phyloP scores from a whole-genome alignment of 2,113 vertebrate genomes.

The Psettodes erumei region DNA sequence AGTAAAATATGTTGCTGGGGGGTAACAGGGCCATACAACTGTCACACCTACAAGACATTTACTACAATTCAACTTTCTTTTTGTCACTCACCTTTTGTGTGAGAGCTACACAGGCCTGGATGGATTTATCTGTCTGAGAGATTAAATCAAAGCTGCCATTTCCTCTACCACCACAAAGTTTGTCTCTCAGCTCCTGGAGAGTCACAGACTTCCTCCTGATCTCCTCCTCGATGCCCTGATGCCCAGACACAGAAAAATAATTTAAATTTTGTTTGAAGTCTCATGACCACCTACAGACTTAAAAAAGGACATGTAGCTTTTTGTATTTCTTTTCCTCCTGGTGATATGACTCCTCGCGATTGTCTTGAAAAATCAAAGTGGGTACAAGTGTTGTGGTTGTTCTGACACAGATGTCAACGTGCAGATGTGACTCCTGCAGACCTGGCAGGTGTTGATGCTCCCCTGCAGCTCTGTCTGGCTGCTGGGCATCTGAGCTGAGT shows the following conservation, averaged over 20 bases:
- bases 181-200: slow-evolving; percentile 82
- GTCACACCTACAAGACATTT: background rate
- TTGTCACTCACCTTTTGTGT: slow-evolving; percentile 79
- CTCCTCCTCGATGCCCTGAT: slow-evolving; percentile 85
- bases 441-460: slow-evolving; percentile 84
- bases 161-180: slow-evolving; percentile 13
- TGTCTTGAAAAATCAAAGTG: no score
- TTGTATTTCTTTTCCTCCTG: background rate
- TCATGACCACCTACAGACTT: background rate
- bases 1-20: background rate
- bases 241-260: background rate
- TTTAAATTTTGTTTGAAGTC: background rate
- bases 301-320: background rate
- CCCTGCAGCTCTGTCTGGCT: slow-evolving; percentile 80
- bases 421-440: slow-evolving; percentile 65
- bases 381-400: no score
- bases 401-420: no score
- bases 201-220: slow-evolving; percentile 77
- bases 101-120: slow-evolving; percentile 70
- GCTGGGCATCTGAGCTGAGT: slow-evolving; percentile 76
- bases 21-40: background rate
- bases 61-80: accelerated
- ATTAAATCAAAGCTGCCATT: slow-evolving; percentile 9
- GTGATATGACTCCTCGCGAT: no score
- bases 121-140: slow-evolving; percentile 57